A percentile compares a stretch with the other conserved stretches of the same genome.
Evolutionary conservation across 2,888 invertebrate genomes (phyloP).

Genomic region (Sarcophaga variegata): DNA sequence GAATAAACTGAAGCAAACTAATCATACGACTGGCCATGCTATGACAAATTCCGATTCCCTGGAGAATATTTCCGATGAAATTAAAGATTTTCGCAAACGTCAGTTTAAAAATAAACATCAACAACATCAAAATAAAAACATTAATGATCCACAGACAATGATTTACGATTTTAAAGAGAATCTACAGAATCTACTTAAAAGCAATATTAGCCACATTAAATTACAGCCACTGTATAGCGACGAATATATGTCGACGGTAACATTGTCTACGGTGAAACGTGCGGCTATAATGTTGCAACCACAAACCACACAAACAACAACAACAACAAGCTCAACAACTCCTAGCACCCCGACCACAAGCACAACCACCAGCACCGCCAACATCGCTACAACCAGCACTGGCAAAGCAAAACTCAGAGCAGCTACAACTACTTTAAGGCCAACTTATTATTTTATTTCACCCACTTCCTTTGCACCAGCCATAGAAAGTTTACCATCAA

Average conservation of each 20-base stretch:
- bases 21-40: constrained; percentile 30
- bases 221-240: constrained; percentile 37
- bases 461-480: constrained; percentile 21
- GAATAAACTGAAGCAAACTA: constrained; percentile 43
- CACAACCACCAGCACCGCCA: neutral
- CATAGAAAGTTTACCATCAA: constrained; percentile 7
- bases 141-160: constrained; percentile 64
- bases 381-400: neutral
- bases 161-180: constrained; percentile 73
- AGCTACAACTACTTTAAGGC: neutral
- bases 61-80: constrained; percentile 35
- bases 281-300: constrained; percentile 40
- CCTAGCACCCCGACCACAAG: neutral
- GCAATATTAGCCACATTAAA: constrained; percentile 62
- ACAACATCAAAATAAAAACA: constrained; percentile 5
- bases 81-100: constrained; percentile 46
- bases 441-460: constrained; percentile 15
- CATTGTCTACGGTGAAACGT: constrained; percentile 53
- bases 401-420: neutral
- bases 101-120: constrained; percentile 10
- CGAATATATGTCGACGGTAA: constrained; percentile 41
- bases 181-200: constrained; percentile 71
- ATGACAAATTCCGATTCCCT: neutral
- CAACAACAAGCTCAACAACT: neutral
- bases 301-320: constrained; percentile 42